phyloP scores from a whole-genome alignment of 2,113 vertebrate genomes.

The Taxidea taxus region DNA sequence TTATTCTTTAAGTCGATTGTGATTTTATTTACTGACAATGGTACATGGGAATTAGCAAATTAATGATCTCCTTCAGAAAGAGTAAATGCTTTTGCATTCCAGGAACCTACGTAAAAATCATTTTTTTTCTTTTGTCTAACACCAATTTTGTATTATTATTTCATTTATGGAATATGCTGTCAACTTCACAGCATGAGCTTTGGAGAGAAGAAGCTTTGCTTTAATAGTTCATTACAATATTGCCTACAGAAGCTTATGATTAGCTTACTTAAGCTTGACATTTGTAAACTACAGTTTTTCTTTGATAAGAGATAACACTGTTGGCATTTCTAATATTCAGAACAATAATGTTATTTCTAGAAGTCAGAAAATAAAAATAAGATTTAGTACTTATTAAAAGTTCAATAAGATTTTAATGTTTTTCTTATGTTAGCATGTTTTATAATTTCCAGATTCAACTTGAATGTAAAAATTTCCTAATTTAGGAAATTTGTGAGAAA shows the following conservation, averaged over 20 bases:
- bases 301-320: conserved; percentile 54
- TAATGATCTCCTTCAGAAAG: conserved; percentile 53
- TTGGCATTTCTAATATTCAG: conserved; percentile 61
- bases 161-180: conserved; percentile 80
- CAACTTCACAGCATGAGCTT: conserved; percentile 77
- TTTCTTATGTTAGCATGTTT: background rate
- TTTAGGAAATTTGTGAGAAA: background rate
- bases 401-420: background rate
- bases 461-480: conserved; percentile 16
- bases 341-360: conserved; percentile 36
- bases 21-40: conserved; percentile 66
- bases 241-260: conserved; percentile 69
- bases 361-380: conserved; percentile 32
- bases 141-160: conserved; percentile 79
- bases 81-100: conserved; percentile 60
- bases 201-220: conserved; percentile 66
- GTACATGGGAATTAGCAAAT: conserved; percentile 63
- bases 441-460: background rate
- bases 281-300: conserved; percentile 70
- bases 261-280: conserved; percentile 72
- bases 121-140: conserved; percentile 69
- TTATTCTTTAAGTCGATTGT: background rate
- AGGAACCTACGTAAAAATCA: conserved; percentile 71
- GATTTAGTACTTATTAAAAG: conserved; percentile 20
- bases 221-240: conserved; percentile 79